A percentile compares a stretch with the other conserved stretches of the same genome.
These are phyloP conservation scores for Sapajus apella DNA, from an alignment of 2,113 vertebrate species.

Conservation along the genomic window DNA sequence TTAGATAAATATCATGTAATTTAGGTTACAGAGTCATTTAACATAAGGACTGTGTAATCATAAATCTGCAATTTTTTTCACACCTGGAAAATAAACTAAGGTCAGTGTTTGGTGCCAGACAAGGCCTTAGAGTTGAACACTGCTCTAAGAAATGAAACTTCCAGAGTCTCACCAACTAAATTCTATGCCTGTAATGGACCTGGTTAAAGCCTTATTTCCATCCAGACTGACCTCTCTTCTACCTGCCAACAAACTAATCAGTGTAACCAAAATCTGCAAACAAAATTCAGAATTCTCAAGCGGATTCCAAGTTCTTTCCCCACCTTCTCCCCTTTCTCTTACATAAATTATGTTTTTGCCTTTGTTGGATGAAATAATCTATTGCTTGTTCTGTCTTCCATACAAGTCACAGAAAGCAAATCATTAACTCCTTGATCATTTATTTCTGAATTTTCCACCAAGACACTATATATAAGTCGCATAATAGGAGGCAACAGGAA, in stretches of 20 bases:
- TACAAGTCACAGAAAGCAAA: background rate
- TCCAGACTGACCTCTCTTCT: background rate
- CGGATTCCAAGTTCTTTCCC: background rate
- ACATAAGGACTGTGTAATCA: background rate
- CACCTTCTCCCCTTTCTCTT: background rate
- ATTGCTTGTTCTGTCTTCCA: background rate
- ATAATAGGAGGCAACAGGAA: background rate
- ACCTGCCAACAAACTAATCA: background rate
- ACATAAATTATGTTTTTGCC: background rate
- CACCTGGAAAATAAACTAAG: background rate
- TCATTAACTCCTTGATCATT: background rate
- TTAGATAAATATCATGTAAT: background rate
- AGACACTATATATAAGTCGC: background rate
- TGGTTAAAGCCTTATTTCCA: background rate
- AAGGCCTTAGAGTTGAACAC: background rate
- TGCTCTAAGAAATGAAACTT: background rate
- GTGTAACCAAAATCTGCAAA: background rate
- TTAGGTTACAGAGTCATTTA: background rate
- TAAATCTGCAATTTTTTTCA: background rate
- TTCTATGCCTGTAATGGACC: background rate
- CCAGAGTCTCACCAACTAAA: background rate
- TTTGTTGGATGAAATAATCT: background rate
- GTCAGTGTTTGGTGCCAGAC: too few species aligned
- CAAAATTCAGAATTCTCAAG: background rate
- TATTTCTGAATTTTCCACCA: background rate